Evolutionary conservation across 2,888 invertebrate species (phyloP).

Genomic region (Brenthis daphne): DNA sequence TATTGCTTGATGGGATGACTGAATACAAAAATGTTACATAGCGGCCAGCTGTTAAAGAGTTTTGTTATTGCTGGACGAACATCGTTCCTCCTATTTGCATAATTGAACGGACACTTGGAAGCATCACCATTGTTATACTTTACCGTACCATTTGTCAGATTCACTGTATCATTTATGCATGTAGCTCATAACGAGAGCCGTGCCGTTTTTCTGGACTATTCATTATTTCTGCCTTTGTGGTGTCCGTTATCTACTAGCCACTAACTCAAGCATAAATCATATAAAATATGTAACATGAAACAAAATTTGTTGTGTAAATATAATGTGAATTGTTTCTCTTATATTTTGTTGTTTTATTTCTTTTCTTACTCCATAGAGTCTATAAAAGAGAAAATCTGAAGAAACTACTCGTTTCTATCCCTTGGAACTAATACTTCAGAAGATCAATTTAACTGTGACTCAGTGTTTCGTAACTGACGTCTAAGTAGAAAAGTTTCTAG

Average conservation of each 20-base stretch:
- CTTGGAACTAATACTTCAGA: constrained; percentile 18
- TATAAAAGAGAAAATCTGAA: not conserved
- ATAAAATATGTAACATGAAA: constrained; percentile 21
- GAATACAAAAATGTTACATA: constrained; percentile 70
- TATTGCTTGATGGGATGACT: constrained; percentile 67
- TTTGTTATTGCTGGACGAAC: constrained; percentile 79
- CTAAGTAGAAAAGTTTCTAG: constrained; percentile 42
- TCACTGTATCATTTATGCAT: constrained; percentile 81
- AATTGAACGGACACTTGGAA: constrained; percentile 82
- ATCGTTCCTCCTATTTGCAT: constrained; percentile 80
- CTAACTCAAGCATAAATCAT: constrained; percentile 60
- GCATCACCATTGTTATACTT: constrained; percentile 80
- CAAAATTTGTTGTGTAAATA: not conserved
- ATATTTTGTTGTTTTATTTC: constrained; percentile 1
- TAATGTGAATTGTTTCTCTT: constrained; percentile 7
- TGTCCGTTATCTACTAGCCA: constrained; percentile 67
- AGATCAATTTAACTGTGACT: constrained; percentile 40
- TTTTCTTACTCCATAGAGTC: not conserved
- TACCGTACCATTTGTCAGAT: constrained; percentile 82
- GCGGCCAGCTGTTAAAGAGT: constrained; percentile 77
- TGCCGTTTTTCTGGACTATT: constrained; percentile 77
- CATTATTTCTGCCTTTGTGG: constrained; percentile 77
- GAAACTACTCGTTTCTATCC: constrained; percentile 16
- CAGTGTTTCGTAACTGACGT: constrained; percentile 40
- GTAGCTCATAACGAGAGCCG: constrained; percentile 75